phyloP scores from a whole-genome alignment of 2,888 invertebrate species.

The Erebia palarica region DNA sequence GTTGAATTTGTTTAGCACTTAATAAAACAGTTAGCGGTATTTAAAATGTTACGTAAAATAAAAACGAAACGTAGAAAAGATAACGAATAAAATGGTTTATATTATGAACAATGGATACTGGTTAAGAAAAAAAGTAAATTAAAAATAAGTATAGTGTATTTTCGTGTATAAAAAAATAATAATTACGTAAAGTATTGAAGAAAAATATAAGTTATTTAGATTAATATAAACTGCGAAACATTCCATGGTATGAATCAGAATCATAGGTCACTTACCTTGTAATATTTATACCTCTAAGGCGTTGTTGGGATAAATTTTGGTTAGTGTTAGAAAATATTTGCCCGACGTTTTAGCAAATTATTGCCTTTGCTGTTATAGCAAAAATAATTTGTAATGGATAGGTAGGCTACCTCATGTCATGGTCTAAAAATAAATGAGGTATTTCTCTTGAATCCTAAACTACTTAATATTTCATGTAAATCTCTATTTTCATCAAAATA shows the following conservation, averaged over 20 bases:
- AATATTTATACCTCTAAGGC: constrained; percentile 4
- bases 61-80: background rate
- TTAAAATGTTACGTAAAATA: background rate
- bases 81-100: background rate
- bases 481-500: no score
- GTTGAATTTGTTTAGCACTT: background rate
- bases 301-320: constrained; percentile 17
- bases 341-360: background rate
- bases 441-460: no score
- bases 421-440: no score
- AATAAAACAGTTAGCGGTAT: background rate
- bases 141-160: background rate
- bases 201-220: background rate
- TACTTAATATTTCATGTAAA: no score
- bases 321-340: background rate
- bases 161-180: background rate
- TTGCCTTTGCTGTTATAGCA: background rate
- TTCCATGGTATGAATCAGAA: background rate
- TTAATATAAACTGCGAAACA: background rate
- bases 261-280: constrained; percentile 4
- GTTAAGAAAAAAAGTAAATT: background rate
- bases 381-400: background rate
- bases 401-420: no score
- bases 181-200: no score
- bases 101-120: background rate